Percentiles rank a stretch among this genome's conserved stretches.
phyloP scores from a whole-genome alignment of 1,140 invertebrate species.

The Diorhabda sublineata region DNA sequence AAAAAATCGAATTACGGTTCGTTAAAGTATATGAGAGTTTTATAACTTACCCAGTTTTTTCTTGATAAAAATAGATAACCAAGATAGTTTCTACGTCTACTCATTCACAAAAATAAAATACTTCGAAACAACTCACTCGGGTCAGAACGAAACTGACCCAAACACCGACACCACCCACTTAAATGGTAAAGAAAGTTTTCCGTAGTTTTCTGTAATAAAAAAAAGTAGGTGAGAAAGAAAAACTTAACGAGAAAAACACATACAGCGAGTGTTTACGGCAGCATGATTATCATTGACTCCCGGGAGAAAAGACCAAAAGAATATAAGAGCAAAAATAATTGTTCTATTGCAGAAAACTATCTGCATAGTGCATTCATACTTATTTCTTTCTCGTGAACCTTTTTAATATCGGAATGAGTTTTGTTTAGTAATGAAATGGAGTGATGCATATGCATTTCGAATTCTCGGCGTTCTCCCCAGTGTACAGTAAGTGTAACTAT shows the following conservation, averaged over 20 bases:
- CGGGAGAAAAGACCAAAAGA: not conserved
- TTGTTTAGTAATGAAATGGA: not conserved
- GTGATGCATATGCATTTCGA: not conserved
- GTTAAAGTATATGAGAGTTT: too few species aligned
- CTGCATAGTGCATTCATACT: not conserved
- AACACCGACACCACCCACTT: too few species aligned
- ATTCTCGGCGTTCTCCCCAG: too few species aligned
- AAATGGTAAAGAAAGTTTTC: too few species aligned
- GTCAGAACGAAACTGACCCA: too few species aligned
- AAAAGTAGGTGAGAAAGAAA: not conserved
- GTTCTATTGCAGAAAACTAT: slow-evolving; percentile 2
- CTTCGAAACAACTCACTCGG: too few species aligned
- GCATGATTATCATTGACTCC: not conserved
- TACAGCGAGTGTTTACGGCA: not conserved
- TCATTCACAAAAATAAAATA: too few species aligned
- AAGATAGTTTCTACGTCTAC: too few species aligned
- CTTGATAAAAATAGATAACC: too few species aligned
- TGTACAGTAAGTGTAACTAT: too few species aligned
- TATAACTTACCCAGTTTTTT: too few species aligned
- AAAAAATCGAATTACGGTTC: too few species aligned
- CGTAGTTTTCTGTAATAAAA: not conserved
- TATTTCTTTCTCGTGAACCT: not conserved
- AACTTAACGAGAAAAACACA: not conserved
- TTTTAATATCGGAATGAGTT: slow-evolving; percentile 3
- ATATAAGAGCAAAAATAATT: not conserved